Base-by-base conservation (phyloP, 2,113 vertebrate species). In the Salvator merianae region DNA sequence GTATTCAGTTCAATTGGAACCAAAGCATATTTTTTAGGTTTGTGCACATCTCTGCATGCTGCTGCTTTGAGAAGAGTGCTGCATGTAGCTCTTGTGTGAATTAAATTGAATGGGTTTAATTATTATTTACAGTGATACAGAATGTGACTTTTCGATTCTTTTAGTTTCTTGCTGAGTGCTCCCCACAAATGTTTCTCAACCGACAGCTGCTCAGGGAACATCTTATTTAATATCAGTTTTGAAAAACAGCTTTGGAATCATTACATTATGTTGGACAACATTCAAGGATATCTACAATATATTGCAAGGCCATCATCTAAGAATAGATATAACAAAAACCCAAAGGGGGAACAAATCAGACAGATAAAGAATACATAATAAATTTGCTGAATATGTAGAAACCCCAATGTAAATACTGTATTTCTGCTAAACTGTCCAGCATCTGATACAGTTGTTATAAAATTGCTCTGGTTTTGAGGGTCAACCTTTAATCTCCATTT, bases 321-420 rank as follows among this genome's bases (percentile, higher is more conserved):
- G 34, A n/a, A 16, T 5, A 62, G 22, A 9, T 79, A 47, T 43
- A 83, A n/a, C n/a, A n/a, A n/a, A 80, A 63, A 3, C 20, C 77
- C 73, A 84, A 18, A 78, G 68, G 55, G 59, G 38, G 0, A 71
- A 73, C 34, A 89, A 82, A 22, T 76, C 79, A 79, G 88, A 24
- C 28, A 68, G 2, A 83, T 84, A 69, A 12, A 84, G 26, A 65
- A 70, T 6, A 20, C 47, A 62, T 1, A 1, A 18, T 74, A 85
- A 73, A 47, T 63, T 78, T 83, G 88, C 87, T 86, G 38, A 63
- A 65, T 40, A 8, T 55, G 10, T 10, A 63, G 34, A 59, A 30
- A 5, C 40, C 7, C 28, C 32, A 28, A 32, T 24, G 36, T 4
- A 77, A 38, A 62, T 12, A n/a, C n/a, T n/a, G n/a, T n/a, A 43